Base-by-base conservation (phyloP, 2,888 invertebrate species). In the Idaea dimidiata region DNA sequence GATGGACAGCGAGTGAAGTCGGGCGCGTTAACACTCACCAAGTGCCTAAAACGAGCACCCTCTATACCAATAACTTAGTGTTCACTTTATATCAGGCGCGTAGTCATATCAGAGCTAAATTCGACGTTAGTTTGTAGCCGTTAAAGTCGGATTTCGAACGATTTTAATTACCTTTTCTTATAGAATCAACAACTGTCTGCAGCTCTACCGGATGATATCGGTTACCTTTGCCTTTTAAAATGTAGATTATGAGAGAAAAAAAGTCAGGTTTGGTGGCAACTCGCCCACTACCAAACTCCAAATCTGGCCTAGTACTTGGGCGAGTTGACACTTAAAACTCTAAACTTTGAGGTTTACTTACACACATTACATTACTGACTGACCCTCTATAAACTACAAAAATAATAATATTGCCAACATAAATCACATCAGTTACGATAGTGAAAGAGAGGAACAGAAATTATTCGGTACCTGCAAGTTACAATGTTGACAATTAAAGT, bases 81-180 rank as follows among this genome's bases (percentile, higher is more conserved):
- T 88, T 89, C 88, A 86, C 75, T 80, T 78, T 81, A 76, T 82
- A 82, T 80, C 78, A 75, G 76, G 72, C 80, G 79, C 73, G 81
- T 83, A 86, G 83, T 87, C 87, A 86, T 88, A 88, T 88, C 88
- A 81, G 69, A 43, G 77, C 73, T 74, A 78, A 82, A 82, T 75
- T 83, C 81, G 80, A 82, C 75, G 72, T 78, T 84, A 85, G 78
- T 73, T 62, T 61, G 72, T 79, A 78, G 73, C 68, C 68, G 62
- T 75, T 81, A 82, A 78, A 78, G 75, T 80, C 78, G 79, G 74
- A 77, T 81, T 83, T 84, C 18, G 82, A 82, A 69, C 69, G 67
- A 72, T 72, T 75, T 68, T 75, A 78, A 79, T 77, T 73, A 80
- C 78, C 65, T 58, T 60, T 62, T 63, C 62, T 77, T 76, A 77